A percentile compares a stretch with the other conserved stretches of the same genome.
These are phyloP conservation scores for Allobates femoralis DNA, from an alignment of 2,797 vertebrate genomes.

Conservation along the genomic window DNA sequence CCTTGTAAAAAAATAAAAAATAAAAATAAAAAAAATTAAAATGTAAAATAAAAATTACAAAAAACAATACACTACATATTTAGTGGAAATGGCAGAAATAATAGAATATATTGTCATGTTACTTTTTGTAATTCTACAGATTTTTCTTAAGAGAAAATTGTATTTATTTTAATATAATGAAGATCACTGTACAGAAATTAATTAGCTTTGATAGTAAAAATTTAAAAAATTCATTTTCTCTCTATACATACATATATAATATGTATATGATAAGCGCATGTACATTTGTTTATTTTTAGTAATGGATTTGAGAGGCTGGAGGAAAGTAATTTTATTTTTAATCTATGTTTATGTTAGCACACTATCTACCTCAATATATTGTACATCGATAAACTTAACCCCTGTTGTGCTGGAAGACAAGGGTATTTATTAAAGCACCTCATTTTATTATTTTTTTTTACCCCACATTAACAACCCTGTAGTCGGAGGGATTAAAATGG, in stretches of 20 bases:
- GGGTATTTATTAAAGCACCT: conserved; percentile 40
- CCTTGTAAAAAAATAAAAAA: neutral
- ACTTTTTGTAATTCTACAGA: conserved; percentile 86
- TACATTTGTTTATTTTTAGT: conserved; percentile 51
- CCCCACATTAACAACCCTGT: neutral
- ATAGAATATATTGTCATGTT: conserved; percentile 51
- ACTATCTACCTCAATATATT: conserved; percentile 92
- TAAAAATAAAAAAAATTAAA: conserved; percentile 10
- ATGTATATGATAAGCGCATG: conserved; percentile 58
- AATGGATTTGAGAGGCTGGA: conserved; percentile 65
- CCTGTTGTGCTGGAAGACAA: conserved; percentile 47
- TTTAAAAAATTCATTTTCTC: conserved; percentile 1
- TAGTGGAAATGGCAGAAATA: conserved; percentile 59
- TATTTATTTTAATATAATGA: conserved; percentile 93
- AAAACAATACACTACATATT: conserved; percentile 57
- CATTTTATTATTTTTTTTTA: conserved; percentile 43
- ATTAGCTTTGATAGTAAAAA: conserved; percentile 78
- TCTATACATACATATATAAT: conserved; percentile 21
- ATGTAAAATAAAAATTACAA: neutral
- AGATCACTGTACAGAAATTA: conserved; percentile 80
- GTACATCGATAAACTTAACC: conserved; percentile 65
- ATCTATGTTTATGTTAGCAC: conserved; percentile 78
- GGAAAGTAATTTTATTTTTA: conserved; percentile 67
- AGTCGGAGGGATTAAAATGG: conserved; percentile 1
- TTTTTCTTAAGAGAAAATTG: conserved; percentile 83